Percentiles rank a stretch among this genome's conserved stretches.
These are phyloP conservation scores for Diploscapter pachys DNA, from an alignment of 1,140 invertebrate genomes.

Conservation along the genomic window DNA sequence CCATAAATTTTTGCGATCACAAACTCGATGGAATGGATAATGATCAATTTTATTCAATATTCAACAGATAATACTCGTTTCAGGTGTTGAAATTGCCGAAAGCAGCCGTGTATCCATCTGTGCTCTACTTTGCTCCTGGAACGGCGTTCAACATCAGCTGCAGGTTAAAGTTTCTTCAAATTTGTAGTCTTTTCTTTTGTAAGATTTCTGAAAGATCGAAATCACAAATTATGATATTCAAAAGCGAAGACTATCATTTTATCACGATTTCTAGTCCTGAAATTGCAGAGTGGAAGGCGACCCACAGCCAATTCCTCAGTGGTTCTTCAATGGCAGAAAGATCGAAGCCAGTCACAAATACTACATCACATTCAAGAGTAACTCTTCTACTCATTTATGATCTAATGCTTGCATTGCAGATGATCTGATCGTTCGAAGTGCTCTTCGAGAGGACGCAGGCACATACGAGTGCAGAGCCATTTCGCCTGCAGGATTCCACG, in stretches of 20 bases:
- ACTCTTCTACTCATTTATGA: slow-evolving; percentile 3
- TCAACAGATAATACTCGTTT: background rate
- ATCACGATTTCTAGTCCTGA: no score
- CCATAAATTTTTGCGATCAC: no score
- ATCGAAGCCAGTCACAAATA: slow-evolving; percentile 44
- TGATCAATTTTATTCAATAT: no score
- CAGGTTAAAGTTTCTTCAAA: no score
- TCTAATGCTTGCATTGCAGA: slow-evolving; percentile 32
- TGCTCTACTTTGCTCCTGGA: slow-evolving; percentile 40
- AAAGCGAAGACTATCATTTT: no score
- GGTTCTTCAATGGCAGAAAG: slow-evolving; percentile 46
- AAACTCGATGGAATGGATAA: no score
- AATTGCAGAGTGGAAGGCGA: slow-evolving; percentile 36
- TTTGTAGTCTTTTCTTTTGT: no score
- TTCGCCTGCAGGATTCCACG: slow-evolving; percentile 62
- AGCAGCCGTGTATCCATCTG: slow-evolving; percentile 41
- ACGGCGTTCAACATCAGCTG: slow-evolving; percentile 42
- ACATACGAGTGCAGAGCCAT: slow-evolving; percentile 62
- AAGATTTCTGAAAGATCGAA: no score
- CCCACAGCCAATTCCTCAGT: slow-evolving; percentile 46
- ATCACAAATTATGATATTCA: no score
- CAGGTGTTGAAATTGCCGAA: slow-evolving; percentile 27
- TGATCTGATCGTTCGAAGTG: slow-evolving; percentile 53
- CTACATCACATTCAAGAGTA: slow-evolving; percentile 50
- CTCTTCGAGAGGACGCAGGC: slow-evolving; percentile 60